Percentiles rank a stretch among this genome's conserved stretches.
These are phyloP conservation scores for Allophyes oxyacanthae DNA, from an alignment of 2,888 invertebrate genomes.

Conservation along the genomic window DNA sequence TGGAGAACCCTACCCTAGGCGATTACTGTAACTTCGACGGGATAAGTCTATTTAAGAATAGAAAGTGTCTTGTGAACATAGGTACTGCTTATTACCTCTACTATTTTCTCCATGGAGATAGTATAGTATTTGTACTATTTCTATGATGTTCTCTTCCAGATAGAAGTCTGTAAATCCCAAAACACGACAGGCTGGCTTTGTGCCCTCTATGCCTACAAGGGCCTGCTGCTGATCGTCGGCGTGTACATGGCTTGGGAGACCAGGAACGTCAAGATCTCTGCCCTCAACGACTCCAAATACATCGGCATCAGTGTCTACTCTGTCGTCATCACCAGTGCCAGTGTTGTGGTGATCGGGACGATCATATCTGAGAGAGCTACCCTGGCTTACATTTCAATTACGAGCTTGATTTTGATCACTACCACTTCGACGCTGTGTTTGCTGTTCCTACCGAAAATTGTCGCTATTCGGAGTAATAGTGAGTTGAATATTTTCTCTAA, in stretches of 20 bases:
- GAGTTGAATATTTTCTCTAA: constrained; percentile 62
- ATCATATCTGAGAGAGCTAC: constrained; percentile 95
- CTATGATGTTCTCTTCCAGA: constrained; percentile 91
- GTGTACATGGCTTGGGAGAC: constrained; percentile 99
- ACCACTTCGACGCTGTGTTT: constrained; percentile 96
- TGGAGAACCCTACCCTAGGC: too few relatives aligned
- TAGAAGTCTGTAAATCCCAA: constrained; percentile 96
- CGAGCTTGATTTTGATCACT: constrained; percentile 94
- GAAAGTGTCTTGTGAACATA: too few relatives aligned
- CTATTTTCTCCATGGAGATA: too few relatives aligned
- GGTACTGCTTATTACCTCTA: too few relatives aligned
- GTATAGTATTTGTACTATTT: too few relatives aligned
- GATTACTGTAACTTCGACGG: too few relatives aligned
- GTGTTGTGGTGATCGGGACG: constrained; percentile 96
- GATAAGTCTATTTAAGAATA: too few relatives aligned
- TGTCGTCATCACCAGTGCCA: constrained; percentile 96
- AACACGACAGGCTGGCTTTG: constrained; percentile 97
- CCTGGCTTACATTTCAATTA: constrained; percentile 94
- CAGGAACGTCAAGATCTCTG: constrained; percentile 96
- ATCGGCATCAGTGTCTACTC: constrained; percentile 98
- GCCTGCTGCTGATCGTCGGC: constrained; percentile 95
- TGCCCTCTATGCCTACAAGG: constrained; percentile 96
- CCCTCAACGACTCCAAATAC: constrained; percentile 97
- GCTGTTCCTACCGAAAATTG: constrained; percentile 95
- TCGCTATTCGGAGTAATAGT: constrained; percentile 92